phyloP scores from a whole-genome alignment of 2,888 invertebrate genomes.

The Brachypalpus laphriformis region DNA sequence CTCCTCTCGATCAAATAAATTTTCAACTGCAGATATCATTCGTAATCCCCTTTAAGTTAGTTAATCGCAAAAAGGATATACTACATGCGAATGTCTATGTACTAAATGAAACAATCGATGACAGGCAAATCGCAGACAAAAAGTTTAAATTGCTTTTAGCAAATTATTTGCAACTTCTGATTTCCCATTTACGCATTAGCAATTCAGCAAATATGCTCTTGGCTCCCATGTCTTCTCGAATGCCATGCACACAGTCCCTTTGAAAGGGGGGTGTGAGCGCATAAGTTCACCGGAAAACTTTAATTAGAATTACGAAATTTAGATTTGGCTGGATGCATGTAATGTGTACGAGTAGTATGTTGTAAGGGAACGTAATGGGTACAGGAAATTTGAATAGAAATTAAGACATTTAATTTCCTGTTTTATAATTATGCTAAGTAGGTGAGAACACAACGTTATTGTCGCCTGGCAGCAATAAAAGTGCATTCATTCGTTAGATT shows the following conservation, averaged over 20 bases:
- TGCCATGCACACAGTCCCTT: conserved; percentile 25
- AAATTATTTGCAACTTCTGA: conserved; percentile 69
- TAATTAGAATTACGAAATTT: conserved; percentile 71
- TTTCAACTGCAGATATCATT: conserved; percentile 14
- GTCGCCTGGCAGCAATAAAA: conserved; percentile 53
- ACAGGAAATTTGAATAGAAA: conserved; percentile 67
- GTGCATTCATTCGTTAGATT: conserved; percentile 52
- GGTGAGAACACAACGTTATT: conserved; percentile 43
- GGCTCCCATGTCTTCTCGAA: neutral
- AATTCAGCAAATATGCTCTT: conserved; percentile 51
- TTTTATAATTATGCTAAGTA: conserved; percentile 68
- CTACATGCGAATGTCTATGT: conserved; percentile 28
- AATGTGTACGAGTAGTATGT: neutral
- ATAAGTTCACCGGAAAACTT: conserved; percentile 71
- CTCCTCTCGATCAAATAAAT: conserved; percentile 15
- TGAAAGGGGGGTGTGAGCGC: conserved; percentile 22
- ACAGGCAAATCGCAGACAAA: conserved; percentile 57
- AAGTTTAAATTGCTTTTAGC: conserved; percentile 72
- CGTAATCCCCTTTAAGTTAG: conserved; percentile 33
- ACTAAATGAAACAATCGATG: conserved; percentile 60
- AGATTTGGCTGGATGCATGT: conserved; percentile 54
- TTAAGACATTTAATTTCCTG: conserved; percentile 72
- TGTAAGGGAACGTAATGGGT: neutral
- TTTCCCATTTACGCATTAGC: conserved; percentile 53
- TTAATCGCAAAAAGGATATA: conserved; percentile 37